These are phyloP conservation scores for Clusia tigrina DNA, from an alignment of 2,888 invertebrate species.

Conservation along the genomic window DNA sequence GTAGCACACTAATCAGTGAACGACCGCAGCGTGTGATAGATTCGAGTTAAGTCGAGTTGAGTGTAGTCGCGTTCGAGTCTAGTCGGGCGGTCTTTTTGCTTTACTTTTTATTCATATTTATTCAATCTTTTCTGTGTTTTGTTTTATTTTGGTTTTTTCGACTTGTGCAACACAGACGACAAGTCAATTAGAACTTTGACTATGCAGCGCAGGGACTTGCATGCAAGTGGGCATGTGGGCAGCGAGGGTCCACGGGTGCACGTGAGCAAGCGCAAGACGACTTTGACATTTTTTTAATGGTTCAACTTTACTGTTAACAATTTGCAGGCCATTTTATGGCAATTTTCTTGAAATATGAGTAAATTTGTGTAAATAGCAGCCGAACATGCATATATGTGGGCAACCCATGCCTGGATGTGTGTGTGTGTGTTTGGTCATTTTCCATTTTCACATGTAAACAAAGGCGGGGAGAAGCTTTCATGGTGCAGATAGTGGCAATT, in stretches of 20 bases:
- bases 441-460: too few species aligned
- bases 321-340: background rate
- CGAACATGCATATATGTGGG: background rate
- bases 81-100: background rate
- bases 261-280: background rate
- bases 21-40: too few species aligned
- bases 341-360: conserved; percentile 3
- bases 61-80: background rate
- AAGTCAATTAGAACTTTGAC: conserved; percentile 9
- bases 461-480: too few species aligned
- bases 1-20: too few species aligned
- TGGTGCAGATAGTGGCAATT: too few species aligned
- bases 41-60: too few species aligned
- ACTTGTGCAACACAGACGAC: background rate
- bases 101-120: background rate
- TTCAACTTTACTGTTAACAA: conserved; percentile 1
- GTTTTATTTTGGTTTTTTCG: background rate
- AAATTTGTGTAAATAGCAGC: background rate
- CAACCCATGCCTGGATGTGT: too few species aligned
- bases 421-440: too few species aligned
- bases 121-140: background rate
- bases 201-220: too few species aligned
- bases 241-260: background rate
- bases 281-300: background rate
- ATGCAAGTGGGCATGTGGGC: background rate